Conservation (phyloP, 2,888 invertebrate genomes). For the Nomada fucata region DNA sequence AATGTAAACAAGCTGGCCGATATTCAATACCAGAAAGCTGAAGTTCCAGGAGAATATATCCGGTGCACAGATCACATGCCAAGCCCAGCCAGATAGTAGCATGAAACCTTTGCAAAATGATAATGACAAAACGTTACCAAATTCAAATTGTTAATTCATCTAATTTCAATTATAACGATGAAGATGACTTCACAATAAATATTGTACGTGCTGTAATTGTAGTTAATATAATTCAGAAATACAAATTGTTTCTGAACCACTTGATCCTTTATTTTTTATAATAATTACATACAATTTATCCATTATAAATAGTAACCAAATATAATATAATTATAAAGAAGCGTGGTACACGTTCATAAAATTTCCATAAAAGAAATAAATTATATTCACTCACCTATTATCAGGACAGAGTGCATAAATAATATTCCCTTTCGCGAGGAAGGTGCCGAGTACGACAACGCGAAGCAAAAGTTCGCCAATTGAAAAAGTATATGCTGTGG, state of each 20-base stretch:
- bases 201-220: not conserved
- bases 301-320: too few relatives aligned
- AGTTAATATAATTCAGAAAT: not conserved
- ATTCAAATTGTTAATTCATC: not conserved
- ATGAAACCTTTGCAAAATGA: constrained; percentile 87
- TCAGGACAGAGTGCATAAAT: constrained; percentile 92
- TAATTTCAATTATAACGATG: too few relatives aligned
- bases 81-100: constrained; percentile 94
- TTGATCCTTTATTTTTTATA: too few relatives aligned
- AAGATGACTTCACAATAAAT: not conserved
- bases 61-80: constrained; percentile 94
- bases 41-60: constrained; percentile 96
- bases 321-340: too few relatives aligned
- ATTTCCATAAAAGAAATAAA: too few relatives aligned
- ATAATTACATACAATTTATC: too few relatives aligned
- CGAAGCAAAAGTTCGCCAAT: constrained; percentile 91
- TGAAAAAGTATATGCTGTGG: constrained; percentile 91
- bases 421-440: constrained; percentile 91
- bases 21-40: constrained; percentile 91
- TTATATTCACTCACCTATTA: constrained; percentile 87
- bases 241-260: too few relatives aligned
- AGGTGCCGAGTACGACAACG: constrained; percentile 92
- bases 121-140: not conserved
- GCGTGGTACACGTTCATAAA: too few relatives aligned
- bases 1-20: constrained; percentile 92